A percentile compares a stretch with the other conserved stretches of the same genome.
Conservation (phyloP, 2,888 invertebrate species). For the Netelia inedita region DNA sequence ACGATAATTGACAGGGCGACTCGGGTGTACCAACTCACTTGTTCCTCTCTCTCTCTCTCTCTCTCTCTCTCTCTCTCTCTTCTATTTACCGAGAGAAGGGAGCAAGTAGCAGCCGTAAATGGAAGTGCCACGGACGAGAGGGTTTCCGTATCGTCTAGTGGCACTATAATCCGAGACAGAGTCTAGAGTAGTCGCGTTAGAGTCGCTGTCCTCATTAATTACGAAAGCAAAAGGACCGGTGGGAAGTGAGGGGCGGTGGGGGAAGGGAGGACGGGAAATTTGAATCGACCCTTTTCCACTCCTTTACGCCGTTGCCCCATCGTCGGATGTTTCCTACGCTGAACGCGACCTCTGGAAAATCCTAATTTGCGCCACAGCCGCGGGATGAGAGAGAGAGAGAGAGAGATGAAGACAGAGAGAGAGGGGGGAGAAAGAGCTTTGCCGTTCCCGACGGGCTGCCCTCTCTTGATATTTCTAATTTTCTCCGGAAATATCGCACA, state of each 20-base stretch:
- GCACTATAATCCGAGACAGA: conserved; percentile 67
- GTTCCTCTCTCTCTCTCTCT: neutral
- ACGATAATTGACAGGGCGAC: conserved; percentile 20
- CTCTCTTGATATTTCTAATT: conserved; percentile 72
- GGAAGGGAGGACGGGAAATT: conserved; percentile 43
- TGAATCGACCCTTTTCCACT: conserved; percentile 59
- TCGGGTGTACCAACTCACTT: conserved; percentile 19
- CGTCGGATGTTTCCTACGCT: conserved; percentile 24
- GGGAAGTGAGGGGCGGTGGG: conserved; percentile 15
- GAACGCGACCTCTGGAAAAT: conserved; percentile 71
- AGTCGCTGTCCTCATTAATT: conserved; percentile 77
- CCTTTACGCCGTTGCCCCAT: conserved; percentile 37
- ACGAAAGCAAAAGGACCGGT: conserved; percentile 56
- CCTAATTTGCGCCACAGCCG: conserved; percentile 70
- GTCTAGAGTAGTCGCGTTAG: conserved; percentile 73
- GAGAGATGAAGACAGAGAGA: neutral
- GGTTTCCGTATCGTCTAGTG: neutral
- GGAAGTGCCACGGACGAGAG: conserved; percentile 14
- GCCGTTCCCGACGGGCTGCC: conserved; percentile 42
- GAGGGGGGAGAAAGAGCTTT: conserved; percentile 1
- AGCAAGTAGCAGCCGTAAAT: conserved; percentile 3
- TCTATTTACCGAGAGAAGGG: neutral
- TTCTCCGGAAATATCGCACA: conserved; percentile 67
- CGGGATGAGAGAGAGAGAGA: conserved; percentile 4
- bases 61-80: neutral